These are phyloP conservation scores for Diorhabda sublineata DNA, from an alignment of 1,140 invertebrate genomes.

Conservation along the genomic window DNA sequence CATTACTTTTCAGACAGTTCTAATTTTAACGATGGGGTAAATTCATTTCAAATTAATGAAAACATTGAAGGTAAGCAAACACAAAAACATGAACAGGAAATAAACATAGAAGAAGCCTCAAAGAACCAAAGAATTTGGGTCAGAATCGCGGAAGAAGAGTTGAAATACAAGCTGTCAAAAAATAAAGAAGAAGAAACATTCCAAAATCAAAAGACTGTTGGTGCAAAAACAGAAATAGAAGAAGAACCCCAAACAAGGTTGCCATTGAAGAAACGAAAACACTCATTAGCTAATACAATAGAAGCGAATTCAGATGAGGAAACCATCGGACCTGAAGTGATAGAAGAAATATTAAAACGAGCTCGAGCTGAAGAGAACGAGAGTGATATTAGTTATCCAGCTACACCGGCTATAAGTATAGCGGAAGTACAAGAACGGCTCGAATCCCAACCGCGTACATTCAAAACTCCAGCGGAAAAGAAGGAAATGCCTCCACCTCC, in stretches of 20 bases:
- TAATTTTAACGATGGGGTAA: neutral
- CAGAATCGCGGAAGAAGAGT: no score
- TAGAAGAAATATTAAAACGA: slow-evolving; percentile 19
- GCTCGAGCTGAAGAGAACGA: slow-evolving; percentile 14
- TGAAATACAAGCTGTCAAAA: neutral
- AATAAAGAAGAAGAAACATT: neutral
- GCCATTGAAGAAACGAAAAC: slow-evolving; percentile 37
- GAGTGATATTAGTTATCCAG: slow-evolving; percentile 36
- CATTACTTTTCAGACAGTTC: slow-evolving; percentile 4
- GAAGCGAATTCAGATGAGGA: slow-evolving; percentile 13
- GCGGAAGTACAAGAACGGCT: slow-evolving; percentile 32
- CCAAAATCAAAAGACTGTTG: no score
- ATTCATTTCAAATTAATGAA: neutral
- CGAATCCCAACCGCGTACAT: slow-evolving; percentile 16
- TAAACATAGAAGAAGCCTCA: neutral
- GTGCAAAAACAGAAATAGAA: slow-evolving; percentile 14
- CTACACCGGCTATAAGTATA: slow-evolving; percentile 37
- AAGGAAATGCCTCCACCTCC: slow-evolving; percentile 33
- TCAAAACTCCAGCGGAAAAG: slow-evolving; percentile 33
- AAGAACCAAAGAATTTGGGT: neutral
- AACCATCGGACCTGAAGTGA: slow-evolving; percentile 4
- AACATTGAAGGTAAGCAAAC: neutral
- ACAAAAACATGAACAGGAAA: neutral
- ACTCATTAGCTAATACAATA: slow-evolving; percentile 23
- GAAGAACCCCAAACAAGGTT: slow-evolving; percentile 27